phyloP scores from a whole-genome alignment of 2,797 vertebrate species.

The Notamacropus eugenii region DNA sequence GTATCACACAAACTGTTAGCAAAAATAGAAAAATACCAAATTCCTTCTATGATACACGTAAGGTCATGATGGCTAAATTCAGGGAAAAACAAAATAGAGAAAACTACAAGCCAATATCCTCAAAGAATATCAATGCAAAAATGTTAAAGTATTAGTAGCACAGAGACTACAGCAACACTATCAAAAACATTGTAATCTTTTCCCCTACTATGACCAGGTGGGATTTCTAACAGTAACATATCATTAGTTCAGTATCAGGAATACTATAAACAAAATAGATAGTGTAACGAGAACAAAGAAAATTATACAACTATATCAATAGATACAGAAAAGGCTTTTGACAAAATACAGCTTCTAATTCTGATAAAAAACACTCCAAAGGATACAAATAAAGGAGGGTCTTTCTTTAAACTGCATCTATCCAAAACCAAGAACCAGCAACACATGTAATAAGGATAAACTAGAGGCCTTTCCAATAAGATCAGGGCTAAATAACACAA shows the following conservation, averaged over 20 bases:
- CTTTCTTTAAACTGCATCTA: background rate
- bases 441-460: background rate
- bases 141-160: background rate
- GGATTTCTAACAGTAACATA: background rate
- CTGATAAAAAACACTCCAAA: background rate
- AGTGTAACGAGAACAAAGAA: background rate
- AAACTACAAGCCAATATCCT: background rate
- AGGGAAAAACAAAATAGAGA: background rate
- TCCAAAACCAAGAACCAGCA: background rate
- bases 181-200: background rate
- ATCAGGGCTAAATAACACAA: background rate
- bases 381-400: background rate
- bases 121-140: background rate
- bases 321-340: background rate
- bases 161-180: background rate
- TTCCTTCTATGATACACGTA: background rate
- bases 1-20: background rate
- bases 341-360: background rate
- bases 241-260: background rate
- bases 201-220: background rate
- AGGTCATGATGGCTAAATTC: background rate
- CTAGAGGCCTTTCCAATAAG: background rate
- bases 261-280: background rate
- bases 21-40: background rate
- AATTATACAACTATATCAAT: background rate